Percentiles rank a stretch among this genome's conserved stretches.
Conservation (phyloP, 2,888 invertebrate species). For the Epinotia nisella region DNA sequence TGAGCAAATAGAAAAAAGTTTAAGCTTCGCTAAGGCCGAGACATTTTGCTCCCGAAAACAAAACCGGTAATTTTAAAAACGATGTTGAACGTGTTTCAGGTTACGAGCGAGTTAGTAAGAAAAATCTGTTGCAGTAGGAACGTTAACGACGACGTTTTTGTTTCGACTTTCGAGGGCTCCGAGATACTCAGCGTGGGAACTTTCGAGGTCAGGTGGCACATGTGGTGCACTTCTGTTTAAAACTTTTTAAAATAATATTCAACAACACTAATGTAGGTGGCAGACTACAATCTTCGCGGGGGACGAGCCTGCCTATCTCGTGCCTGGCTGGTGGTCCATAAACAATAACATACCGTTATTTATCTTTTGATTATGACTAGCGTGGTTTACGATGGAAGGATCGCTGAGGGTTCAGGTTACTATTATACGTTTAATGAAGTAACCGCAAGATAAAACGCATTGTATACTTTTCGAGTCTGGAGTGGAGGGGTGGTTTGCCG, state of each 20-base stretch:
- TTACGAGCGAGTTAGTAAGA: constrained; percentile 58
- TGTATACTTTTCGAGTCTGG: constrained; percentile 50
- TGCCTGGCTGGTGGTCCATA: constrained; percentile 73
- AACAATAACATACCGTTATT: constrained; percentile 76
- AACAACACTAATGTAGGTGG: constrained; percentile 73
- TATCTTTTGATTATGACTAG: constrained; percentile 71
- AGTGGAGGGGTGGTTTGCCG: constrained; percentile 51
- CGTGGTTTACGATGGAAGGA: constrained; percentile 59
- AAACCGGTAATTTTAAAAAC: constrained; percentile 56
- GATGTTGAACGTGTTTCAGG: constrained; percentile 50
- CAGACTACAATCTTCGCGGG: constrained; percentile 73
- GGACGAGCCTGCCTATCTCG: constrained; percentile 61
- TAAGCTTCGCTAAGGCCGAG: constrained; percentile 72
- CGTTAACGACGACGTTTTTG: constrained; percentile 68
- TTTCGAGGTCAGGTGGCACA: constrained; percentile 82
- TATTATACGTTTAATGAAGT: constrained; percentile 53
- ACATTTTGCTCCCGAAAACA: constrained; percentile 77
- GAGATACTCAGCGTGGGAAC: constrained; percentile 78
- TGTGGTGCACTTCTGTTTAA: constrained; percentile 79
- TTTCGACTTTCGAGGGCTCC: constrained; percentile 69
- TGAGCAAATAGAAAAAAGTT: constrained; percentile 81
- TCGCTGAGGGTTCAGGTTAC: constrained; percentile 46
- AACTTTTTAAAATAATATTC: constrained; percentile 80
- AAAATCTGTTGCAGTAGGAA: constrained; percentile 60
- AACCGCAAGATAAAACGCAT: constrained; percentile 60